phyloP scores from a whole-genome alignment of 2,888 invertebrate species.

The Imbricaverruca yamaguchii region DNA sequence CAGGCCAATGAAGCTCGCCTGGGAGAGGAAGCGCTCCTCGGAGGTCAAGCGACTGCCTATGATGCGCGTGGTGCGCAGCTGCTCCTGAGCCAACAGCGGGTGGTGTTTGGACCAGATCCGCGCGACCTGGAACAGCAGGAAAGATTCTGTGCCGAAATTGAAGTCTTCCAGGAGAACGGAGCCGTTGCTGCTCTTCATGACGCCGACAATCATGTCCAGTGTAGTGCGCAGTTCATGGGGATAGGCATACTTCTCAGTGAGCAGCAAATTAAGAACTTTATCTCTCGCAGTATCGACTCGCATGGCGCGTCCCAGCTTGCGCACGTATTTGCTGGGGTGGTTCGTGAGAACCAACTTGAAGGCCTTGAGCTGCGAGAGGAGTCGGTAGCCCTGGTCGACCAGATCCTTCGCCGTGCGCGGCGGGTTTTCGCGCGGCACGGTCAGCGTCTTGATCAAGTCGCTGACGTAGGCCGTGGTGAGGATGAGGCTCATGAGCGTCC shows the following conservation, averaged over 20 bases:
- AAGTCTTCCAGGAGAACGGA: not conserved
- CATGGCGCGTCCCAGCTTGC: not conserved
- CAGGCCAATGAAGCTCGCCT: not conserved
- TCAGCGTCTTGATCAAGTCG: not conserved
- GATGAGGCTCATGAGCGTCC: not conserved
- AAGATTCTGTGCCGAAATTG: not conserved
- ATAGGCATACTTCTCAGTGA: not conserved
- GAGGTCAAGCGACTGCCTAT: not conserved
- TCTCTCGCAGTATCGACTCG: not conserved
- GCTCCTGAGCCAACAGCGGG: not conserved
- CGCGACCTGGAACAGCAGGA: not conserved
- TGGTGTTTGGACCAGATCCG: not conserved
- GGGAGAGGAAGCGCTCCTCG: not conserved
- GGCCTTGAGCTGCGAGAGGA: not conserved
- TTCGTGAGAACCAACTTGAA: not conserved
- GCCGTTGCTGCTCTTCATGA: not conserved
- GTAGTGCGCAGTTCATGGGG: not conserved
- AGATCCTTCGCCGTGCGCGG: not conserved
- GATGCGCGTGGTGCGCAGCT: not conserved
- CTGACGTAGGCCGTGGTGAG: not conserved
- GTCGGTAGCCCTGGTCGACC: not conserved
- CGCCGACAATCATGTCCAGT: not conserved
- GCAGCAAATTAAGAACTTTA: not conserved
- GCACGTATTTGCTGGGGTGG: not conserved
- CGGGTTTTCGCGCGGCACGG: not conserved